A percentile compares a stretch with the other conserved stretches of the same genome.
phyloP scores from a whole-genome alignment of 2,113 vertebrate genomes.

The Solea solea region DNA sequence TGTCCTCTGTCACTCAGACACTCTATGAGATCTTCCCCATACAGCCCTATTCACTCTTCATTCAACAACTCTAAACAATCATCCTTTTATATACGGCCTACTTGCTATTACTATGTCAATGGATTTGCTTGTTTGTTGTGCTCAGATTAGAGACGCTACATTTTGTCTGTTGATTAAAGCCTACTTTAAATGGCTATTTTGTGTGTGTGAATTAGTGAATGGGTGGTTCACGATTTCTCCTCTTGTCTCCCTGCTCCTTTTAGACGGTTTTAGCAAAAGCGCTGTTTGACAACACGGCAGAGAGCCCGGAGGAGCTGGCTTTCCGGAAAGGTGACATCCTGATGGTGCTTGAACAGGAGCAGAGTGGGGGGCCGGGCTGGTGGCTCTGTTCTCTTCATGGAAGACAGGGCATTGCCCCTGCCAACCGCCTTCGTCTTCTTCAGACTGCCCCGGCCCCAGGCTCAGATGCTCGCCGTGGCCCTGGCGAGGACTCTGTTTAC shows the following conservation, averaged over 20 bases:
- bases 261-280: constrained; percentile 91
- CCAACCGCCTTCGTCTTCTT: constrained; percentile 89
- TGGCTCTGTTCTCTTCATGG: constrained; percentile 92
- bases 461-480: constrained; percentile 17
- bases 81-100: constrained; percentile 32
- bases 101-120: constrained; percentile 51
- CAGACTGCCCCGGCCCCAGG: constrained; percentile 67
- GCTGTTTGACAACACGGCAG: constrained; percentile 90
- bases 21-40: constrained; percentile 42
- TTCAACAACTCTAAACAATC: constrained; percentile 57
- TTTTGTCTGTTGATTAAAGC: constrained; percentile 29
- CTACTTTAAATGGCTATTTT: constrained; percentile 19
- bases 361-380: constrained; percentile 82
- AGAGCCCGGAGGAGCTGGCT: constrained; percentile 90
- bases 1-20: background rate
- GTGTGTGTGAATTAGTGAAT: background rate
- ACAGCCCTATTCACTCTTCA: constrained; percentile 47
- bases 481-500: constrained; percentile 70
- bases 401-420: constrained; percentile 90
- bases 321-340: constrained; percentile 94
- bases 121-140: constrained; percentile 50
- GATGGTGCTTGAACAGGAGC: constrained; percentile 87
- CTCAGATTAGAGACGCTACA: constrained; percentile 30
- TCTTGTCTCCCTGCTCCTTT: constrained; percentile 12
- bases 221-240: constrained; percentile 2